These are phyloP conservation scores for Enhydra lutris DNA, from an alignment of 2,113 vertebrate genomes.

Conservation along the genomic window DNA sequence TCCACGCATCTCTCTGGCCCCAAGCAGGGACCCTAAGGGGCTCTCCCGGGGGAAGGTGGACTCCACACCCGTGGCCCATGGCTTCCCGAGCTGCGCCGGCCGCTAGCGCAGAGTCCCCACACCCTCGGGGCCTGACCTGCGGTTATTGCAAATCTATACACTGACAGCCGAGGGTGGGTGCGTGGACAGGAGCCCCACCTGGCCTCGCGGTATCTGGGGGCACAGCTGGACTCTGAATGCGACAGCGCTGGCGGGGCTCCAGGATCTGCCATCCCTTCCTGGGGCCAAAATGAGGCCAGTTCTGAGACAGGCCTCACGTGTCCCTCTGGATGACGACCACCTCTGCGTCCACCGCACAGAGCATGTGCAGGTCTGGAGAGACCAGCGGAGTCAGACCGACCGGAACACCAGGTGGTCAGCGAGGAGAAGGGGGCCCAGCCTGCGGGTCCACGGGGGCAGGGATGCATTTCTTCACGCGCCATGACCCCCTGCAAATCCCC, in stretches of 20 bases:
- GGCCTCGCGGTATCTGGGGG: no score
- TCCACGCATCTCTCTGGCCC: neutral
- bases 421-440: neutral
- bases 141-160: neutral
- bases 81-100: neutral
- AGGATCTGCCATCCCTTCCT: rapidly evolving
- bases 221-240: no score
- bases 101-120: neutral
- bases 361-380: neutral
- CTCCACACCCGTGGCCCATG: neutral
- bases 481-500: neutral
- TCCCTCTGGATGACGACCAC: neutral
- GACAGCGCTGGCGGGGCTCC: rapidly evolving
- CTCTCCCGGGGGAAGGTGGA: neutral
- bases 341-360: neutral
- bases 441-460: neutral
- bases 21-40: neutral
- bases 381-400: neutral
- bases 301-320: neutral
- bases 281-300: neutral
- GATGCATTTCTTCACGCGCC: rapidly evolving
- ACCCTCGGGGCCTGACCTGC: no score
- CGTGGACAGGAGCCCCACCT: no score
- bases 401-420: neutral
- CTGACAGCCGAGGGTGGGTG: no score